phyloP scores from a whole-genome alignment of 2,113 vertebrate species.

The zebrafish (Danio rerio) region GRCz12tu NC_133191.1:36245501-36246000 shows the following conservation, averaged over 20 bases:
- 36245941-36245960: too few species aligned
- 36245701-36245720: background rate
- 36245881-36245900: slow-evolving; percentile 9
- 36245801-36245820: background rate
- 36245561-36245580: slow-evolving; percentile 67
- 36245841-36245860: background rate
- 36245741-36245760: slow-evolving; percentile 11
- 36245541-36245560: slow-evolving; percentile 61
- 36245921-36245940: background rate
- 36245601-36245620: slow-evolving; percentile 64
- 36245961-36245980: too few species aligned
- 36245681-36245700: slow-evolving; percentile 57
- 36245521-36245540: slow-evolving; percentile 78
- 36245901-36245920: slow-evolving; percentile 3
- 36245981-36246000: too few species aligned
- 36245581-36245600: slow-evolving; percentile 65
- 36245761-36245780: slow-evolving; percentile 4
- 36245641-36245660: slow-evolving; percentile 67
- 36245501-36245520: slow-evolving; percentile 98
- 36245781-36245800: background rate
- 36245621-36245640: slow-evolving; percentile 72
- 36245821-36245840: background rate
- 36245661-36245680: slow-evolving; percentile 67
- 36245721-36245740: slow-evolving; percentile 17
- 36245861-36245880: background rate